A percentile compares a stretch with the other conserved stretches of the same genome.
Evolutionary conservation across 2,888 invertebrate genomes (phyloP).

Genomic region (Brachyptera putata): DNA sequence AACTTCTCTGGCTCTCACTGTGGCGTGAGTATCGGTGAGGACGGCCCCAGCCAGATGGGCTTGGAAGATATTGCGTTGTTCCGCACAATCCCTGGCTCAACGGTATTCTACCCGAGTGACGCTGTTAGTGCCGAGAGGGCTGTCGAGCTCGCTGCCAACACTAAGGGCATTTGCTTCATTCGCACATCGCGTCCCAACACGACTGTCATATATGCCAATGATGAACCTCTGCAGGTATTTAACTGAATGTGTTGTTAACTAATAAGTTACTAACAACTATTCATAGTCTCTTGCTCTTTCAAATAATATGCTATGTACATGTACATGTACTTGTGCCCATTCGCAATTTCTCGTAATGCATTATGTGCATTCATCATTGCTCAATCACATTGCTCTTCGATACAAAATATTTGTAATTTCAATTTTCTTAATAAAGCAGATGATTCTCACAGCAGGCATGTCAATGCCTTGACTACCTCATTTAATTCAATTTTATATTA

Average conservation of each 20-base stretch:
- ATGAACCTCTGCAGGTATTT: constrained; percentile 71
- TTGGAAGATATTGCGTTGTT: constrained; percentile 98
- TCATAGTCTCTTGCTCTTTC: too few relatives aligned
- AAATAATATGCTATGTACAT: too few relatives aligned
- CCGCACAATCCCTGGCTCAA: constrained; percentile 74
- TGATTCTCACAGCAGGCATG: too few relatives aligned
- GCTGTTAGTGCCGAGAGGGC: constrained; percentile 94
- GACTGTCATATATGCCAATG: constrained; percentile 76
- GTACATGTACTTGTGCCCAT: too few relatives aligned
- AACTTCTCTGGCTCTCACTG: constrained; percentile 97
- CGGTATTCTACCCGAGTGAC: constrained; percentile 72
- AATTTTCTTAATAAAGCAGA: too few relatives aligned
- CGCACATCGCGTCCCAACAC: constrained; percentile 93
- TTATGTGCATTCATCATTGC: too few relatives aligned
- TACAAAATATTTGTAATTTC: too few relatives aligned
- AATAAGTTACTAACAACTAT: too few relatives aligned
- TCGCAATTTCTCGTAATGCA: too few relatives aligned
- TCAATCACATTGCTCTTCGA: too few relatives aligned
- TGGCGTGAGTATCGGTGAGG: constrained; percentile 97
- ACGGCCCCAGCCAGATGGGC: constrained; percentile 99
- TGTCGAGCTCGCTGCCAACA: constrained; percentile 93
- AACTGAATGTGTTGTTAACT: background rate
- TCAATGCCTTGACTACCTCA: too few relatives aligned
- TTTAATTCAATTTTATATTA: too few relatives aligned
- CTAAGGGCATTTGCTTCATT: constrained; percentile 91